Evolutionary conservation across 2,888 invertebrate genomes (phyloP).

Genomic region (Tetragonisca angustula): DNA sequence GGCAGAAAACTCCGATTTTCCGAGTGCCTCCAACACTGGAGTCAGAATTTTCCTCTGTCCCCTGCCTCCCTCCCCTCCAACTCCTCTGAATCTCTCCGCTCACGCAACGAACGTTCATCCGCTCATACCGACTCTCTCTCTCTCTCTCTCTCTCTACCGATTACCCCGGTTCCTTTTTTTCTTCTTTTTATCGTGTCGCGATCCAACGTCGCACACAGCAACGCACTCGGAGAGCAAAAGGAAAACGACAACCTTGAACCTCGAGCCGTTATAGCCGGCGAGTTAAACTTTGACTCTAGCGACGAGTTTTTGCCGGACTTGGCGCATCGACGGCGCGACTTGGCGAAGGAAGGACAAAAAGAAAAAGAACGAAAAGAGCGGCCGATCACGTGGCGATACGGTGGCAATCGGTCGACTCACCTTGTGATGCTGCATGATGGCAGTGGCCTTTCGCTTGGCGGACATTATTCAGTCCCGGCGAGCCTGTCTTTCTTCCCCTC

Average conservation of each 20-base stretch:
- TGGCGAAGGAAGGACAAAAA: neutral
- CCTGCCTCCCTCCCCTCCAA: neutral
- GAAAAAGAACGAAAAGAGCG: constrained; percentile 22
- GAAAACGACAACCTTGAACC: constrained; percentile 50
- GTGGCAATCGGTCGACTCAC: constrained; percentile 75
- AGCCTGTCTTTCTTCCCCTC: constrained; percentile 62
- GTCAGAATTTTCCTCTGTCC: neutral
- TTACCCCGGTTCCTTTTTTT: no score
- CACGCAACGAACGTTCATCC: neutral
- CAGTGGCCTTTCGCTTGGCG: constrained; percentile 90
- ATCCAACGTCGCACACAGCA: neutral
- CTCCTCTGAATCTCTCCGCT: neutral
- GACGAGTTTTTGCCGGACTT: constrained; percentile 10
- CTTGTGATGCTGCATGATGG: constrained; percentile 88
- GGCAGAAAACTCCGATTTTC: constrained; percentile 43
- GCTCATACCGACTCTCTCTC: neutral
- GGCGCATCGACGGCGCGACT: constrained; percentile 21
- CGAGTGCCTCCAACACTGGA: neutral
- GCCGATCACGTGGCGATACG: constrained; percentile 62
- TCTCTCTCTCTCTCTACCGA: neutral
- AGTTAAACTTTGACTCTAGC: constrained; percentile 45
- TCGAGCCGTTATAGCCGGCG: constrained; percentile 16
- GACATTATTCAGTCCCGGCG: constrained; percentile 85
- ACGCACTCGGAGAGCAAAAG: neutral
- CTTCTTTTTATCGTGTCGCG: constrained; percentile 4